Conservation (phyloP, 1,140 invertebrate genomes). For the Andricus grossulariae region DNA sequence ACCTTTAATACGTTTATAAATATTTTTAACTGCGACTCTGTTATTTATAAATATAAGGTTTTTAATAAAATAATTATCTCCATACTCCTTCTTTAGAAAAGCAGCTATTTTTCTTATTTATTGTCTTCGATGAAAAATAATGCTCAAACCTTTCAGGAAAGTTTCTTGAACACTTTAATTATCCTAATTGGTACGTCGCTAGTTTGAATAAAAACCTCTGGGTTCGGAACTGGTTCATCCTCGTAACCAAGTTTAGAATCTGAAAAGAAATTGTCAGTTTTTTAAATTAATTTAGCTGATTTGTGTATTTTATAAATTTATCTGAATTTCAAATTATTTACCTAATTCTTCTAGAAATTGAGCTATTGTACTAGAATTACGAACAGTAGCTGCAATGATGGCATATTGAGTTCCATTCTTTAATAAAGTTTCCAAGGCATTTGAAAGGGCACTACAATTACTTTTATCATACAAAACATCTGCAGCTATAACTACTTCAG, state of each 20-base stretch:
- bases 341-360: conserved; percentile 71
- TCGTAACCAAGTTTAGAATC: conserved; percentile 58
- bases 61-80: too few species aligned
- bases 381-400: conserved; percentile 74
- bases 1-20: conserved; percentile 62
- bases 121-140: background rate
- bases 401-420: conserved; percentile 57
- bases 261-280: conserved; percentile 59
- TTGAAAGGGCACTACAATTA: conserved; percentile 68
- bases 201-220: conserved; percentile 50
- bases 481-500: conserved; percentile 76
- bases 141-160: conserved; percentile 31
- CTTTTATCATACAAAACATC: conserved; percentile 77
- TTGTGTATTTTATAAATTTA: background rate
- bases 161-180: conserved; percentile 61
- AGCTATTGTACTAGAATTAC: conserved; percentile 73
- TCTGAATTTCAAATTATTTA: conserved; percentile 51
- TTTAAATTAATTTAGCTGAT: conserved; percentile 27
- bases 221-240: conserved; percentile 53
- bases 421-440: conserved; percentile 68
- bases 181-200: conserved; percentile 60
- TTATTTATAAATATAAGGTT: conserved; percentile 40
- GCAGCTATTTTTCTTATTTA: too few species aligned
- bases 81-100: too few species aligned
- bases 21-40: conserved; percentile 50